A percentile compares a stretch with the other conserved stretches of the same genome.
These are phyloP conservation scores for Numenius arquata DNA, from an alignment of 2,113 vertebrate genomes.

Conservation along the genomic window DNA sequence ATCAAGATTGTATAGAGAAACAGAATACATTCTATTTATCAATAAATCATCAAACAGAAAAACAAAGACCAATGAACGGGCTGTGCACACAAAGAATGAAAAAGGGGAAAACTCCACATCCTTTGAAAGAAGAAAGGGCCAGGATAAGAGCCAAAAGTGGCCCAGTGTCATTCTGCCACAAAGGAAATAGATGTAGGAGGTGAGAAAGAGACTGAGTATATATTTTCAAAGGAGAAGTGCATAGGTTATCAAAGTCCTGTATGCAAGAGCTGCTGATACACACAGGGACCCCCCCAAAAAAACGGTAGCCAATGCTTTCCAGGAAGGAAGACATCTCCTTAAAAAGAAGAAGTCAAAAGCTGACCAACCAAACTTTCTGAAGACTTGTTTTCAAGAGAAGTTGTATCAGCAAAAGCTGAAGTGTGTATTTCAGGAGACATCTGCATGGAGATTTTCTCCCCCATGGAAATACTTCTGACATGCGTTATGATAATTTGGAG, in stretches of 20 bases:
- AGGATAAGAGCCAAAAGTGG: not conserved
- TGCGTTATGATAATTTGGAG: not conserved
- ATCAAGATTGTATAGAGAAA: not conserved
- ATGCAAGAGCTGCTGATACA: not conserved
- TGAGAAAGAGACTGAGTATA: not conserved
- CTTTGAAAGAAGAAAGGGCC: conserved; percentile 47
- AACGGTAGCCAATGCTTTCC: not conserved
- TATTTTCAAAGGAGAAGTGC: conserved; percentile 18
- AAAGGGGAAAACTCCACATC: not conserved
- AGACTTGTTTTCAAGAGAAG: not conserved
- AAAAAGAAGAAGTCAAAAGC: not conserved
- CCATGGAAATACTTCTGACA: not conserved
- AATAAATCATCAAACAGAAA: conserved; percentile 60
- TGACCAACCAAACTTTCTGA: not conserved
- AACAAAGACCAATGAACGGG: not conserved
- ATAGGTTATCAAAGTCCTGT: not conserved
- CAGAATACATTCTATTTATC: conserved; percentile 8
- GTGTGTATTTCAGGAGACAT: not conserved
- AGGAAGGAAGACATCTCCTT: not conserved
- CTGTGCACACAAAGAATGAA: not conserved
- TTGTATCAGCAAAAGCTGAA: not conserved
- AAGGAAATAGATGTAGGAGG: not conserved
- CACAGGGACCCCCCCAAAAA: not conserved
- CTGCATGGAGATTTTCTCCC: not conserved
- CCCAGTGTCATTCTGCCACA: not conserved